phyloP scores from a whole-genome alignment of 2,888 invertebrate genomes.

The Gnatocerus cornutus region DNA sequence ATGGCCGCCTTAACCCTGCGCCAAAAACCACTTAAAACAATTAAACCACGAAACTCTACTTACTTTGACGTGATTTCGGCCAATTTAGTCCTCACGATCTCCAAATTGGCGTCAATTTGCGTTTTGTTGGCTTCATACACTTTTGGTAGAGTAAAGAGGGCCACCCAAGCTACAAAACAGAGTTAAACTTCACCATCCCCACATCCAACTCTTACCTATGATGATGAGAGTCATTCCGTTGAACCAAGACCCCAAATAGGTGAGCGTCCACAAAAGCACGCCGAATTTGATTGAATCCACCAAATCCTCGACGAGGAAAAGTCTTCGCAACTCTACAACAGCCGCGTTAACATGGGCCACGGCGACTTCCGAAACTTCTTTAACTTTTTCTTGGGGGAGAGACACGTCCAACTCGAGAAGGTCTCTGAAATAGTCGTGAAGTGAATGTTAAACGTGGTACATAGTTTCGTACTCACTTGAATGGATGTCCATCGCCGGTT shows the following conservation, averaged over 20 bases:
- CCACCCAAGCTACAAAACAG: conserved; percentile 86
- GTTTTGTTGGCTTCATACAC: conserved; percentile 96
- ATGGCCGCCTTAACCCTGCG: conserved; percentile 89
- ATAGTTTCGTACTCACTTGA: conserved; percentile 95
- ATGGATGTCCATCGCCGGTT: conserved; percentile 96
- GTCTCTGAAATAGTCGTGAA: conserved; percentile 73
- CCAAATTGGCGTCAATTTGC: conserved; percentile 93
- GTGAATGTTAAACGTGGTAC: neutral
- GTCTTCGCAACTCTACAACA: conserved; percentile 87
- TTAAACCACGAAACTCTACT: conserved; percentile 67
- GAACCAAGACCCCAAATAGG: conserved; percentile 98
- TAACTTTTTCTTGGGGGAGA: conserved; percentile 93
- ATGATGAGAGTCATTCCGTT: conserved; percentile 99
- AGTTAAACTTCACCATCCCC: too few relatives aligned
- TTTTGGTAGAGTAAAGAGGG: conserved; percentile 96
- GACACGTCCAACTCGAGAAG: conserved; percentile 91
- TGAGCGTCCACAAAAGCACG: conserved; percentile 95
- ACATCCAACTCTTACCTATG: conserved; percentile 85
- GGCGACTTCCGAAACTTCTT: conserved; percentile 88
- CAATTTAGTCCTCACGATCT: conserved; percentile 89
- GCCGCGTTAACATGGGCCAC: conserved; percentile 91
- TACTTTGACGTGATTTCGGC: conserved; percentile 92
- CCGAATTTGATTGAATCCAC: conserved; percentile 97
- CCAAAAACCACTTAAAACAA: conserved; percentile 46
- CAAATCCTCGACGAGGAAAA: conserved; percentile 97